Evolutionary conservation across 2,888 invertebrate genomes (phyloP).

Genomic region (Scotopteryx bipunctaria): DNA sequence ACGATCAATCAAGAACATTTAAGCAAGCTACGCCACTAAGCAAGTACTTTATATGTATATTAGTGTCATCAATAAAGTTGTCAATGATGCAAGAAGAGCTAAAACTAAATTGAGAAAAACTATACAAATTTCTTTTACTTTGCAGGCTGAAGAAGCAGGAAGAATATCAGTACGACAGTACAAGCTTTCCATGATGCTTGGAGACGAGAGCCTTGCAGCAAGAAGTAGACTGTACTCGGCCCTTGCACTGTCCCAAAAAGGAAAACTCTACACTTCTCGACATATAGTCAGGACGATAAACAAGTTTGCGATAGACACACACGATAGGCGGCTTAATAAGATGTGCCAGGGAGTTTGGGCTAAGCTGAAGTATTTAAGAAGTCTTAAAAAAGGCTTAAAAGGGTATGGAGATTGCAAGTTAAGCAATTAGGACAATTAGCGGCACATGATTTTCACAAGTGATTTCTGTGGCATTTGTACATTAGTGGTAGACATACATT

Average conservation of each 20-base stretch:
- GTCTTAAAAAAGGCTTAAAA: conserved; percentile 40
- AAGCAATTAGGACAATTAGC: conserved; percentile 1
- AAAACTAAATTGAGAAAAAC: no score
- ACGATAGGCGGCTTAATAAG: conserved; percentile 86
- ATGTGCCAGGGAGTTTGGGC: conserved; percentile 96
- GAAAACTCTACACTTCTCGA: conserved; percentile 85
- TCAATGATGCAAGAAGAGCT: no score
- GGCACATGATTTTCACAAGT: background rate
- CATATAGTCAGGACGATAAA: conserved; percentile 81
- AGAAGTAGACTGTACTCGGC: conserved; percentile 94
- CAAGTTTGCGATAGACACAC: conserved; percentile 62
- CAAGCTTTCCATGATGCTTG: conserved; percentile 89
- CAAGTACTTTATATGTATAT: no score
- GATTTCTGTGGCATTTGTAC: background rate
- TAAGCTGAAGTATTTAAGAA: conserved; percentile 86
- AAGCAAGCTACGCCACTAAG: no score
- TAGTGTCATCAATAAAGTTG: no score
- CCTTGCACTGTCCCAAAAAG: conserved; percentile 93
- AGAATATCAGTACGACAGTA: conserved; percentile 94
- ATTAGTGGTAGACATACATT: no score
- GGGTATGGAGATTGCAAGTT: conserved; percentile 10
- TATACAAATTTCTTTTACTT: conserved; percentile 20
- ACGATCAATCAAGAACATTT: no score
- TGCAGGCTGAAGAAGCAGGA: conserved; percentile 93
- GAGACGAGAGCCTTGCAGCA: conserved; percentile 91